Conservation (phyloP, 1,140 invertebrate species). For the Rhyacophila brunnea region DNA sequence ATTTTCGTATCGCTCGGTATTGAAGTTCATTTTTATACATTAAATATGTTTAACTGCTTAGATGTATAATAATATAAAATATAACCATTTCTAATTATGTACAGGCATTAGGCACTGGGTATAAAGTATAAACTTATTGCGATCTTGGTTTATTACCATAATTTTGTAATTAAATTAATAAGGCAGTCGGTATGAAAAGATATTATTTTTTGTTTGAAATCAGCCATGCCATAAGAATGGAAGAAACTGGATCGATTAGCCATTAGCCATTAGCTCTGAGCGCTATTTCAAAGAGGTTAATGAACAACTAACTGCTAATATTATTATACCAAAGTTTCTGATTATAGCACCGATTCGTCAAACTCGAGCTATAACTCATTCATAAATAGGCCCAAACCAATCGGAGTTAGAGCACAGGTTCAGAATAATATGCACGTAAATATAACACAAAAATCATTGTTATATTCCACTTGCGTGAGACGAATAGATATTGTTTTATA, state of each 20-base stretch:
- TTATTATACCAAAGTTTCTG: neutral
- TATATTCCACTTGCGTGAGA: too few relatives aligned
- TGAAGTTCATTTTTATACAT: constrained; percentile 3
- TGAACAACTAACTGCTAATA: constrained; percentile 33
- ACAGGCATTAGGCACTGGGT: constrained; percentile 25
- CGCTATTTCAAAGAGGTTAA: constrained; percentile 26
- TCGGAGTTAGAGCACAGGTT: too few relatives aligned
- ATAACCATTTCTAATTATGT: constrained; percentile 32
- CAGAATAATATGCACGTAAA: too few relatives aligned
- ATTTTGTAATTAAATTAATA: constrained; percentile 37
- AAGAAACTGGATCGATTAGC: constrained; percentile 36
- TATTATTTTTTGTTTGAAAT: constrained; percentile 32
- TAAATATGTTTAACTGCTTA: neutral
- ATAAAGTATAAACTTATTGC: constrained; percentile 24
- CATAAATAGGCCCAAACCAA: too few relatives aligned
- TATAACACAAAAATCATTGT: too few relatives aligned
- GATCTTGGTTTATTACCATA: constrained; percentile 34
- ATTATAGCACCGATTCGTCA: too few relatives aligned
- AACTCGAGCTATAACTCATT: too few relatives aligned
- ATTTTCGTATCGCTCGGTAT: constrained; percentile 1
- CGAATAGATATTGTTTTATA: too few relatives aligned
- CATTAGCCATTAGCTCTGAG: constrained; percentile 24
- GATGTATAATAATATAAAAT: neutral
- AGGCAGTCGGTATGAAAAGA: constrained; percentile 31
- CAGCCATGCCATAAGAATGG: constrained; percentile 33